A percentile compares a stretch with the other conserved stretches of the same genome.
Evolutionary conservation across 2,888 invertebrate species (phyloP).

Genomic region (Frankliniella intonsa): DNA sequence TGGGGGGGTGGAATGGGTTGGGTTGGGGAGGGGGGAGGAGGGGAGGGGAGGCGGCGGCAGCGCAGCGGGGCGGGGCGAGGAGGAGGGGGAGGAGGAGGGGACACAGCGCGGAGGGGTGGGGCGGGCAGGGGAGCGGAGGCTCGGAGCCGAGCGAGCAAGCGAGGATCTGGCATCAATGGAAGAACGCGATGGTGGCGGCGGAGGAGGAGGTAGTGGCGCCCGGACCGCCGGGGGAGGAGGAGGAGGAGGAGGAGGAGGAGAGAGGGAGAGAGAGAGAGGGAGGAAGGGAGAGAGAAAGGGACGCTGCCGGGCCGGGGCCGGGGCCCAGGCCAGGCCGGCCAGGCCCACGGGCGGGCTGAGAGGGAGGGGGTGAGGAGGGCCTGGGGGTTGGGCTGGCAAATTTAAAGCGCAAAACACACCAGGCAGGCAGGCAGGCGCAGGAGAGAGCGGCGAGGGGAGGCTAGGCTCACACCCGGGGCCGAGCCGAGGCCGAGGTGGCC

Average conservation of each 20-base stretch:
- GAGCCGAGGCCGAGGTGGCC: too few relatives aligned
- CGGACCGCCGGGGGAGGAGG: conserved; percentile 43
- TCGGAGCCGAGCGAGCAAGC: conserved; percentile 43
- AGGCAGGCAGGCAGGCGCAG: too few relatives aligned
- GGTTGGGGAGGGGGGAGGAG: conserved; percentile 41
- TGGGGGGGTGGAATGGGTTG: conserved; percentile 30
- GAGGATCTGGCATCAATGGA: conserved; percentile 31
- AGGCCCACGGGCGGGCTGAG: background rate
- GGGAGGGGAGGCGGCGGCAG: conserved; percentile 32
- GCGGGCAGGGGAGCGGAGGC: conserved; percentile 16
- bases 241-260: conserved; percentile 45
- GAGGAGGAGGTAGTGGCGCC: background rate
- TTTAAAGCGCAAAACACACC: background rate
- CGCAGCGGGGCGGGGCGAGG: conserved; percentile 38
- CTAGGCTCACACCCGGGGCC: too few relatives aligned
- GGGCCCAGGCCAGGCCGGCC: background rate
- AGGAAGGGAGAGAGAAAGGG: conserved; percentile 36
- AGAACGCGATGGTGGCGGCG: conserved; percentile 41
- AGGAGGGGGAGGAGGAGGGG: conserved; percentile 38
- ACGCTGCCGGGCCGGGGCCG: conserved; percentile 31
- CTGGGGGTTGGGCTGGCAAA: background rate
- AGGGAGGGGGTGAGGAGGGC: background rate
- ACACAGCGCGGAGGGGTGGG: background rate
- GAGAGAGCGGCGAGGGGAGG: too few relatives aligned
- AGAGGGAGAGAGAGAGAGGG: conserved; percentile 47